phyloP scores from a whole-genome alignment of 1,140 invertebrate species.

The Rhysida immarginata region DNA sequence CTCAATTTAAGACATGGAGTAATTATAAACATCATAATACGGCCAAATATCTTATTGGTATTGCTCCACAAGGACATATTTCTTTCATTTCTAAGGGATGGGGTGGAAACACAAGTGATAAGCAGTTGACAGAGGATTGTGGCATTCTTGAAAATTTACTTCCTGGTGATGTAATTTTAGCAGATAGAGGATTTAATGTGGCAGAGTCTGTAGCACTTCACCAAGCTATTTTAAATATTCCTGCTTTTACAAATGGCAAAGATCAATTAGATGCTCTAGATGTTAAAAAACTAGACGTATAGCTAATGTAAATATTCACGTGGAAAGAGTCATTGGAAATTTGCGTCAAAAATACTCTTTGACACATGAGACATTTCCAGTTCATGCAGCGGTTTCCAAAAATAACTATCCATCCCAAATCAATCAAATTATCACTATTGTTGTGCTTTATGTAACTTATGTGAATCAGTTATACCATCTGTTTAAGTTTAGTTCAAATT shows the following conservation, averaged over 20 bases:
- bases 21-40: too few relatives aligned
- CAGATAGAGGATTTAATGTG: slow-evolving; percentile 19
- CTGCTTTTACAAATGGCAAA: slow-evolving; percentile 14
- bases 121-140: slow-evolving; percentile 19
- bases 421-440: too few relatives aligned
- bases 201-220: slow-evolving; percentile 7
- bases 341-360: slow-evolving; percentile 8
- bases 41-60: slow-evolving; percentile 23
- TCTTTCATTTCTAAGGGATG: too few relatives aligned
- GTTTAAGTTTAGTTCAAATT: too few relatives aligned
- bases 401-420: too few relatives aligned
- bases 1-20: slow-evolving; percentile 13
- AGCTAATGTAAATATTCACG: slow-evolving; percentile 19
- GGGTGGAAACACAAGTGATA: slow-evolving; percentile 20
- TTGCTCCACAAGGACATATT: slow-evolving; percentile 22
- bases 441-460: too few relatives aligned
- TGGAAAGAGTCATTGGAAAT: slow-evolving; percentile 18
- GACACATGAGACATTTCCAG: not conserved
- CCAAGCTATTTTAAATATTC: slow-evolving; percentile 14
- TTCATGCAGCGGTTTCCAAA: not conserved
- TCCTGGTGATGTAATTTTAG: slow-evolving; percentile 17
- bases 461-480: too few relatives aligned
- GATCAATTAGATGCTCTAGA: slow-evolving; percentile 12
- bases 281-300: slow-evolving; percentile 17
- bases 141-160: slow-evolving; percentile 17